These are phyloP conservation scores for Chelonoidis abingdonii DNA, from an alignment of 2,113 vertebrate species.

Conservation along the genomic window DNA sequence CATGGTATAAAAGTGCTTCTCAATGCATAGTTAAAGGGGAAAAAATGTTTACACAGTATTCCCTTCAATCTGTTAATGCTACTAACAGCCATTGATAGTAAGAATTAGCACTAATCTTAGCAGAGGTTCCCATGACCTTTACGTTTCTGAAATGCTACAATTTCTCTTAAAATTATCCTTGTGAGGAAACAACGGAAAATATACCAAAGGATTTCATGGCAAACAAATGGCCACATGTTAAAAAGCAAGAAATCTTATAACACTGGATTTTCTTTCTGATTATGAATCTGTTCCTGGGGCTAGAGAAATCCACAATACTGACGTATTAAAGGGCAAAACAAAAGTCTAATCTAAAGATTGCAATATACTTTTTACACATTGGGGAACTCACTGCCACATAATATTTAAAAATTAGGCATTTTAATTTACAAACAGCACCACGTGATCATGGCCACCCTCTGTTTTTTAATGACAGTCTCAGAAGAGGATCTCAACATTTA, in stretches of 20 bases:
- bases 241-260: not conserved
- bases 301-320: not conserved
- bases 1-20: constrained; percentile 66
- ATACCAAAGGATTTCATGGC: not conserved
- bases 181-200: not conserved
- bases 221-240: not conserved
- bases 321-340: not conserved
- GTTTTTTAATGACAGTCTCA: not conserved
- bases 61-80: constrained; percentile 57
- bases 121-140: constrained; percentile 72
- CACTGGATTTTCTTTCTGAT: not conserved
- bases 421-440: not conserved
- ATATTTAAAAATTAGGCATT: not conserved
- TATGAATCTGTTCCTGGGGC: not conserved
- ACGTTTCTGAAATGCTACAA: constrained; percentile 8
- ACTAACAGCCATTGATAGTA: constrained; percentile 47
- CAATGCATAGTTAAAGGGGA: constrained; percentile 6
- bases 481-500: not conserved
- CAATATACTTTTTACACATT: not conserved
- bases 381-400: not conserved
- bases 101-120: constrained; percentile 54
- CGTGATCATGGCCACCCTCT: not conserved
- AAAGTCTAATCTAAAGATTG: not conserved
- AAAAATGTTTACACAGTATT: constrained; percentile 60
- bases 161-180: constrained; percentile 56